These are phyloP conservation scores for Periparus ater DNA, from an alignment of 2,797 vertebrate species.

Conservation along the genomic window DNA sequence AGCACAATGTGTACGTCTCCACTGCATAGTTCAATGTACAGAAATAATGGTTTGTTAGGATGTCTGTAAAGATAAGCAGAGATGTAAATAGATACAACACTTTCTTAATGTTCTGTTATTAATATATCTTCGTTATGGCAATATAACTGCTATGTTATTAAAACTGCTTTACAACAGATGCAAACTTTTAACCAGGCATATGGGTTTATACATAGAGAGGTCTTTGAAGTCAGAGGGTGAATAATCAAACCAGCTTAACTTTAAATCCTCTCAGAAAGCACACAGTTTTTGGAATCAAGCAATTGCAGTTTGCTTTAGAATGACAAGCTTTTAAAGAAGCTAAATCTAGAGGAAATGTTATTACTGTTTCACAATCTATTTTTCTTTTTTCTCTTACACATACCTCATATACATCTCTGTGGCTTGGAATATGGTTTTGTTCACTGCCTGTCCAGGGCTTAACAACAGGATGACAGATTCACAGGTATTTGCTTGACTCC, in stretches of 20 bases:
- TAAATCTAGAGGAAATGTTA: not conserved
- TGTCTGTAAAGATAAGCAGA: not conserved
- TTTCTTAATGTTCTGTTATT: constrained; percentile 4
- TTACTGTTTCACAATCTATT: not conserved
- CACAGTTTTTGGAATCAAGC: not conserved
- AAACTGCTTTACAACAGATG: constrained; percentile 14
- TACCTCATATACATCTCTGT: not conserved
- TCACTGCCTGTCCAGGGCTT: not conserved
- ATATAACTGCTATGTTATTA: not conserved
- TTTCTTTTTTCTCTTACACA: not conserved
- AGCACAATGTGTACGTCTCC: not conserved
- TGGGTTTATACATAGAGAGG: not conserved
- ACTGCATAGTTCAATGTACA: not conserved
- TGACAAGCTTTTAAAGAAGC: not conserved
- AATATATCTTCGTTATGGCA: not conserved
- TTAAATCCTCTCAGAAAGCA: constrained; percentile 26
- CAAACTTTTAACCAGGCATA: constrained; percentile 17
- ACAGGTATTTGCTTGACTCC: constrained; percentile 17
- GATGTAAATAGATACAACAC: not conserved
- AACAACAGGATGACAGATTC: constrained; percentile 1
- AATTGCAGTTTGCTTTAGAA: constrained; percentile 2
- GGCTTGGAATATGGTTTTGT: not conserved
- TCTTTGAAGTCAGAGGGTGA: constrained; percentile 16
- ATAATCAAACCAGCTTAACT: constrained; percentile 22
- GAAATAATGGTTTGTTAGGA: not conserved